Evolutionary conservation across 2,113 vertebrate species (phyloP).

Genomic region (Osmerus eperlanus): DNA sequence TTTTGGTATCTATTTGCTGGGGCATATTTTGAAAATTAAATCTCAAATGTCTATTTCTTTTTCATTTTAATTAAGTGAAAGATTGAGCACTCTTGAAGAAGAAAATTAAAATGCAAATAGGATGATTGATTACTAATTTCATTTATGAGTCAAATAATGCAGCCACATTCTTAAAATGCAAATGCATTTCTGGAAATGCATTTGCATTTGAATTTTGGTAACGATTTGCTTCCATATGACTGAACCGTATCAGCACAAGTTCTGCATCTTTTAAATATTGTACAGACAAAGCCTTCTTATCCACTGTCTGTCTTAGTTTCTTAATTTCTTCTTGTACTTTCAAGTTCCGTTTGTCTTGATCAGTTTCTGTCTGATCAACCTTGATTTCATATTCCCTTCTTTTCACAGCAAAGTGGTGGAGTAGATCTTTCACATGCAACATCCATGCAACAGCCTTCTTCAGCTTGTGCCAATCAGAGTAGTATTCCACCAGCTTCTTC

Average conservation of each 20-base stretch:
- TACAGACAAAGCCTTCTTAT: not conserved
- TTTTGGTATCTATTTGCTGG: too few species aligned
- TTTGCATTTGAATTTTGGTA: too few species aligned
- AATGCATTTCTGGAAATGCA: too few species aligned
- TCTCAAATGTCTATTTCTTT: too few species aligned
- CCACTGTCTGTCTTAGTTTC: not conserved
- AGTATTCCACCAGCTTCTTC: not conserved
- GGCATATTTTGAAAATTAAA: too few species aligned
- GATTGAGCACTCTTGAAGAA: too few species aligned
- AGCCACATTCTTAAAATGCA: too few species aligned
- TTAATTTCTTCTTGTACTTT: not conserved
- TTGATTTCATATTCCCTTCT: not conserved
- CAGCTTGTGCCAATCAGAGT: not conserved
- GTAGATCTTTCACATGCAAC: not conserved
- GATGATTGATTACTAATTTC: too few species aligned
- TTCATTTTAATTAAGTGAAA: too few species aligned
- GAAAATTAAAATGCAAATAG: too few species aligned
- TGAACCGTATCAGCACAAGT: not conserved
- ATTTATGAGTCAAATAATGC: too few species aligned
- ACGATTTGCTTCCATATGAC: not conserved
- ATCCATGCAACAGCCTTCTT: constrained; percentile 3
- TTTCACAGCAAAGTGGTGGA: not conserved
- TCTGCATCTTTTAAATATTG: not conserved
- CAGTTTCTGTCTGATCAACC: not conserved
- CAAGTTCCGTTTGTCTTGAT: not conserved